Evolutionary conservation across 2,113 vertebrate genomes (phyloP).

Genomic region (Lophochroa leadbeateri): DNA sequence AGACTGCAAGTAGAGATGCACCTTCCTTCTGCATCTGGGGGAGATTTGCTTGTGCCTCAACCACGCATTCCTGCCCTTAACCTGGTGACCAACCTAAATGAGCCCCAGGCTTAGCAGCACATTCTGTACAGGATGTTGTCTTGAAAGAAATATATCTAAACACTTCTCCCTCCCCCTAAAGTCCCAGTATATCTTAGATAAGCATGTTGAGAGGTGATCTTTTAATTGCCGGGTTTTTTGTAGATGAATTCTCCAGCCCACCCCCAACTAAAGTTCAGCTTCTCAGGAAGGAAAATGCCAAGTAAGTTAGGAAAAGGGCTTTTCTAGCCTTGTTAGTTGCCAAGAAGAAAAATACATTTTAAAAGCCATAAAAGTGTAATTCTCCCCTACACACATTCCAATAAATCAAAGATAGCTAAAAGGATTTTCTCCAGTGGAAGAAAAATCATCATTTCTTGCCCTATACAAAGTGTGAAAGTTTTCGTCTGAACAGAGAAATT

Average conservation of each 20-base stretch:
- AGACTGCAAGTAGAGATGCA: neutral
- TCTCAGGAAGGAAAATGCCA: neutral
- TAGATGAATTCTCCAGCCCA: neutral
- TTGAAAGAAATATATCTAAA: neutral
- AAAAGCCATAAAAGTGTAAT: slow-evolving; percentile 67
- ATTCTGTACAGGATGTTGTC: neutral
- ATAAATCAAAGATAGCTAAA: slow-evolving; percentile 71
- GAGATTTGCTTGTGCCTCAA: neutral
- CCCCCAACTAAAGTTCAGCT: neutral
- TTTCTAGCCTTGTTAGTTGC: slow-evolving; percentile 52
- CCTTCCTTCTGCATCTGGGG: neutral
- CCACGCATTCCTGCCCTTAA: neutral
- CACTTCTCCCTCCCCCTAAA: neutral
- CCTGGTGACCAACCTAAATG: neutral
- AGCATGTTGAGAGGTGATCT: neutral
- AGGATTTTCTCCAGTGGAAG: slow-evolving; percentile 66
- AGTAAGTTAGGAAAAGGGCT: slow-evolving; percentile 37
- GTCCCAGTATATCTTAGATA: neutral
- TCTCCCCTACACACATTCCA: slow-evolving; percentile 46
- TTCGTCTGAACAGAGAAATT: slow-evolving; percentile 29
- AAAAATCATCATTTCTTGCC: slow-evolving; percentile 64
- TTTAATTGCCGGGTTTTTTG: neutral
- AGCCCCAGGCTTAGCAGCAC: neutral
- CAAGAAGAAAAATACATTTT: slow-evolving; percentile 69
- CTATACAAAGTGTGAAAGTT: slow-evolving; percentile 49